These are phyloP conservation scores for Tillus elongatus DNA, from an alignment of 2,888 invertebrate species.

Conservation along the genomic window DNA sequence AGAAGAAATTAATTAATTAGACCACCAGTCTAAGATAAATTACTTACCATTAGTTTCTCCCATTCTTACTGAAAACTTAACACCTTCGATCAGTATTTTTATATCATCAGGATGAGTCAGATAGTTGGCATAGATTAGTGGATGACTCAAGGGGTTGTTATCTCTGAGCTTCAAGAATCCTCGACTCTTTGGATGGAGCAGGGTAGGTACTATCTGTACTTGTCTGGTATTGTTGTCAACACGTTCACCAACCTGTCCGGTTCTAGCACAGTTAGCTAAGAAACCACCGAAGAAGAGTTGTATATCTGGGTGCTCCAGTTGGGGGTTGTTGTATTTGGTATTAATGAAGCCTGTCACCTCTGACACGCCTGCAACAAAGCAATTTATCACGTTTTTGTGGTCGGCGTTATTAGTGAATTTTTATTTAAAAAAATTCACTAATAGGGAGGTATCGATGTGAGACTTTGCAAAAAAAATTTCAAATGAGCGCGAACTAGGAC, in stretches of 20 bases:
- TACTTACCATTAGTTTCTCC: constrained; percentile 56
- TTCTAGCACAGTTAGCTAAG: constrained; percentile 75
- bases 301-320: constrained; percentile 71
- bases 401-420: too few relatives aligned
- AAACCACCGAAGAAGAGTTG: constrained; percentile 83
- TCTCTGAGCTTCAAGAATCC: constrained; percentile 65
- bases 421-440: too few relatives aligned
- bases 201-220: constrained; percentile 69
- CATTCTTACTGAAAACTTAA: constrained; percentile 65
- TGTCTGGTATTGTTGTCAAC: constrained; percentile 59
- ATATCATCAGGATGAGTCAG: constrained; percentile 71
- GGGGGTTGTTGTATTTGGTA: constrained; percentile 65
- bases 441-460: too few relatives aligned
- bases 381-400: too few relatives aligned
- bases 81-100: constrained; percentile 70
- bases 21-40: background rate
- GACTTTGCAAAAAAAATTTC: too few relatives aligned
- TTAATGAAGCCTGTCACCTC: constrained; percentile 80
- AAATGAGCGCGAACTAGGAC: too few relatives aligned
- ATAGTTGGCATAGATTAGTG: constrained; percentile 77
- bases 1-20: background rate
- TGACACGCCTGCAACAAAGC: constrained; percentile 51
- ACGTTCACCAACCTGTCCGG: constrained; percentile 76
- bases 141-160: constrained; percentile 70
- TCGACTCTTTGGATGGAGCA: constrained; percentile 77